These are phyloP conservation scores for Chaetodon auriga DNA, from an alignment of 2,113 vertebrate genomes.

Conservation along the genomic window DNA sequence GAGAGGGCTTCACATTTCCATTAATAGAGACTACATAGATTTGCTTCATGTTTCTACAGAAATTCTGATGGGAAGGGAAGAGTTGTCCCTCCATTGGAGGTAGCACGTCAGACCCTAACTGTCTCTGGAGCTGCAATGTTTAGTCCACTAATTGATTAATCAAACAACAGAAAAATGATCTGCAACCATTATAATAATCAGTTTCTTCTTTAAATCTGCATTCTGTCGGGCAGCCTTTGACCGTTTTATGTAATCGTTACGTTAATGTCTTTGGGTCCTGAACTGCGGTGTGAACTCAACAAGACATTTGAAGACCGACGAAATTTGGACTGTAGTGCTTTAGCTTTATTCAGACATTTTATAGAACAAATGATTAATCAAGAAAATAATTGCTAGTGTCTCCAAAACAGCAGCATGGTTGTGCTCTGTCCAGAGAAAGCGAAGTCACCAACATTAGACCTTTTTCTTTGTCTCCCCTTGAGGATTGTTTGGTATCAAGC, in stretches of 20 bases:
- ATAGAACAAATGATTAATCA: background rate
- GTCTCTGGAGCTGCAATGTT: background rate
- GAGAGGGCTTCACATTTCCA: background rate
- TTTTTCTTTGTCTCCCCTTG: background rate
- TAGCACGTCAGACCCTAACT: background rate
- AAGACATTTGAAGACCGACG: background rate
- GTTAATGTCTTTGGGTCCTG: background rate
- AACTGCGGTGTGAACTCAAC: background rate
- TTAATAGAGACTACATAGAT: background rate
- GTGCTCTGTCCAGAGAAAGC: background rate
- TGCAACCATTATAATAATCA: background rate
- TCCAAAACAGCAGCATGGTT: background rate
- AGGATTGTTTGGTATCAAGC: constrained; percentile 8
- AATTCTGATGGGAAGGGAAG: background rate
- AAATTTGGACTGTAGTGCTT: background rate
- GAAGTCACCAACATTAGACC: background rate
- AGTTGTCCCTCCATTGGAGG: background rate
- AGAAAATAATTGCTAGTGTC: background rate
- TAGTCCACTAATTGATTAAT: background rate
- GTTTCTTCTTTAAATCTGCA: too few relatives aligned
- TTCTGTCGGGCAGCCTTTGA: too few relatives aligned
- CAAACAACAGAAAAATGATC: background rate
- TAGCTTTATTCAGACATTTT: too few relatives aligned
- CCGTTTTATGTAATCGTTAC: background rate
- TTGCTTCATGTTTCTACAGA: background rate